Evolutionary conservation across 1,140 invertebrate genomes (phyloP).

Genomic region (Coelopa frigida): DNA sequence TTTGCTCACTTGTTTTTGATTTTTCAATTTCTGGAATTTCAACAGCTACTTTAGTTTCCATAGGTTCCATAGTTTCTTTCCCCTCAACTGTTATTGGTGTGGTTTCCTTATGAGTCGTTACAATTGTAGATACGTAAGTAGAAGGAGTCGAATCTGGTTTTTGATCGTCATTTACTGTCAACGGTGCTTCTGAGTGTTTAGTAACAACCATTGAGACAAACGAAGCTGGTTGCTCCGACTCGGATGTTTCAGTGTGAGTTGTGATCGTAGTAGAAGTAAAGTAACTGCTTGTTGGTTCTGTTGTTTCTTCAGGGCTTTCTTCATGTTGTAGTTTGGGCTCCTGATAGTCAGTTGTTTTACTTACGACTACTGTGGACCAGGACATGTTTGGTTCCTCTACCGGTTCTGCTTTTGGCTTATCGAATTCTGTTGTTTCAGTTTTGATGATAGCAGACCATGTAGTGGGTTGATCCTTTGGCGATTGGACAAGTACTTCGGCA

Average conservation of each 20-base stretch:
- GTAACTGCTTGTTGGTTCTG: conserved; percentile 7
- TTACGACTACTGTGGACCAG: conserved; percentile 35
- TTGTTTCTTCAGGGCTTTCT: conserved; percentile 5
- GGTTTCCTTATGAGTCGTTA: no score
- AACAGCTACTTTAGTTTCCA: no score
- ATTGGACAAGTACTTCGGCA: conserved; percentile 28
- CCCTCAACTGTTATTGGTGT: no score
- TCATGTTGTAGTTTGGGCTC: conserved; percentile 23
- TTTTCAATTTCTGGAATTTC: no score
- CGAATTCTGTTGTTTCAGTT: conserved; percentile 32
- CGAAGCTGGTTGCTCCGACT: conserved; percentile 9
- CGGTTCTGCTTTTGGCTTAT: conserved; percentile 7
- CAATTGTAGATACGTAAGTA: no score
- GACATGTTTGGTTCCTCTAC: not conserved
- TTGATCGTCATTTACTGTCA: no score
- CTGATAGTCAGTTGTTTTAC: conserved; percentile 35
- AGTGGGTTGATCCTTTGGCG: conserved; percentile 35
- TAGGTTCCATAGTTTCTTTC: no score
- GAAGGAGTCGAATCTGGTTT: no score
- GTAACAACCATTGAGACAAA: conserved; percentile 38
- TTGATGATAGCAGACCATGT: conserved; percentile 41
- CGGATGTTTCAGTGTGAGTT: no score
- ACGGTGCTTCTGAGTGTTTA: conserved; percentile 24
- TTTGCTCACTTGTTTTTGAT: no score
- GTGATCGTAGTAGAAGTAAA: no score